Base-by-base conservation (phyloP, 1,140 invertebrate species). In the Homarus americanus region DNA sequence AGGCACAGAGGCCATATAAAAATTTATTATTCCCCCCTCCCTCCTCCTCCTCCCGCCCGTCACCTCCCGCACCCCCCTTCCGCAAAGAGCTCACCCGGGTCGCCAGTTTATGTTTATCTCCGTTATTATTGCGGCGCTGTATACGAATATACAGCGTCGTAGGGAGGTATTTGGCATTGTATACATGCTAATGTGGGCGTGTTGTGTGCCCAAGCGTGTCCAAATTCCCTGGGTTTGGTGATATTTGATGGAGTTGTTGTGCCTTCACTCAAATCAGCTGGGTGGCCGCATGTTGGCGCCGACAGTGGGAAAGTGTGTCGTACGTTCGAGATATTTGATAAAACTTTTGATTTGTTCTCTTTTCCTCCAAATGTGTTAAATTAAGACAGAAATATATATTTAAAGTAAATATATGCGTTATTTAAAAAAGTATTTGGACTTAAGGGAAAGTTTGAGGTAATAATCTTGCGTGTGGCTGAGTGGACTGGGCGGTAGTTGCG, bases 1-100 rank as follows among this genome's bases (percentile, higher is more conserved):
- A 85, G 82, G 89, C 89, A 86, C 89, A 91, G 89, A 91, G 89
- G 89, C 89, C 89, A 91, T 91, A 91, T 91, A 91, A 91, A 91
- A 91, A 91, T 91, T 91, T 91, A 91, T 91, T 91, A 91, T 91
- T 86, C 89, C 89, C 89, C 89, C 89, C 73, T 15, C 44, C 49
- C 49, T 17, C 72, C 44, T 41, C 76, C 79, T 40, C 79, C 79
- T 41, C 53, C 53, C 82, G 20, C 75, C 75, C 80, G 41, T 90
- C 87, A 58, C n/a, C 69, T 49, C 86, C 76, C 78, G 41, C 53
- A 12, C 80, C 83, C 82, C 89, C 89, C 83, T 91, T 91, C 83
- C 89, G 82, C 89, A 91, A 91, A 91, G 89, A 86, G 89, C 76
- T 82, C 32, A 28, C 36, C n/a, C n/a, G n/a, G 78, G 84, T 90